These are phyloP conservation scores for Tylochromis polylepis DNA, from an alignment of 2,113 vertebrate species.

Conservation along the genomic window DNA sequence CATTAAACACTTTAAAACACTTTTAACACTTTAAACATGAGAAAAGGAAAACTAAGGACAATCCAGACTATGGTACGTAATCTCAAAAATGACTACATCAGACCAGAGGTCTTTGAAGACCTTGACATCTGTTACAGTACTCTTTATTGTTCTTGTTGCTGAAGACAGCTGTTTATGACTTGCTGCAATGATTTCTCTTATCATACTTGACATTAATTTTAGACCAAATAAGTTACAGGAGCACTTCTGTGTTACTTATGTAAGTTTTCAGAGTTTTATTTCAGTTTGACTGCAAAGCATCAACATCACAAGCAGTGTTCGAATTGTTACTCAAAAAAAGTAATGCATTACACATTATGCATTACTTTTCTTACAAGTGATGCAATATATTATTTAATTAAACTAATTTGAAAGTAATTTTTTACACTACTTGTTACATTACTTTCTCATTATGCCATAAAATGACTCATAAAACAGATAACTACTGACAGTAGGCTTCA, in stretches of 20 bases:
- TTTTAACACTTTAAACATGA: background rate
- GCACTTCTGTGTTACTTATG: background rate
- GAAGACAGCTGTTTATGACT: background rate
- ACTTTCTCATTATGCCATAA: background rate
- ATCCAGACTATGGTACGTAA: rapidly evolving
- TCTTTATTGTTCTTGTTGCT: background rate
- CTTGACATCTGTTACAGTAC: background rate
- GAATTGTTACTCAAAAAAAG: background rate
- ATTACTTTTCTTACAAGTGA: background rate
- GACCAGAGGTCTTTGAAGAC: background rate
- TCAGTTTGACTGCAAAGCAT: background rate
- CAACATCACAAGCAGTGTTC: background rate
- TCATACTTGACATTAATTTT: background rate
- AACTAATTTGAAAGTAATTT: background rate
- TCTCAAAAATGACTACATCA: rapidly evolving
- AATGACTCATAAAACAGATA: background rate
- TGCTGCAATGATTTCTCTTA: background rate
- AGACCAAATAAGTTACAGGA: background rate
- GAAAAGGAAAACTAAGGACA: background rate
- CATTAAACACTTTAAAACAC: background rate
- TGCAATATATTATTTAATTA: background rate
- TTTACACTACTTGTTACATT: background rate
- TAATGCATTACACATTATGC: background rate
- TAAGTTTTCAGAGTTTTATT: background rate
- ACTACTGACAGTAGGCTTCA: background rate